Evolutionary conservation across 2,888 invertebrate genomes (phyloP), one percentile per base, ranked within the genome.

Genomic region (Caenorhabditis auriculariae): DNA sequence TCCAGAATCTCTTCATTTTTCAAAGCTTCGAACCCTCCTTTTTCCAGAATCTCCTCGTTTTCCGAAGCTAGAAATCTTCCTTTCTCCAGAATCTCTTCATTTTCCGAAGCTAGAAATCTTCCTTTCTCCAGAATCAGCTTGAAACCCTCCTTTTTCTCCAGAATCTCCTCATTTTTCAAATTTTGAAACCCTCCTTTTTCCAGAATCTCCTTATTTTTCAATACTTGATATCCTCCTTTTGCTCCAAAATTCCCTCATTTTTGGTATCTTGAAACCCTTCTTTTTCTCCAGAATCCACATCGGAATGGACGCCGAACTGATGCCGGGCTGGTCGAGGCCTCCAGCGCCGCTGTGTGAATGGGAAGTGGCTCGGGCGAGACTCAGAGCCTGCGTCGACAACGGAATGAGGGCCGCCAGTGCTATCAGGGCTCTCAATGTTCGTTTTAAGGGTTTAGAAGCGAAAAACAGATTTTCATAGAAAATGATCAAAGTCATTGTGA

Each of bases 321-420:
- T 50, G 7, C 27, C 50, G 4, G 58, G 66, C 28, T 67, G 65
- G 59, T 44, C 55, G 23, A 56, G 69, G 7, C 58, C 64, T 17
- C 47, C 66, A 2, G 60, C 61, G 2, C 64, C 72, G 0, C 15
- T 74, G 6, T 64, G 66, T 26, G 56, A 62, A n/a, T 74, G 74
- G 74, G 74, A 74, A 48, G 23, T 72, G 21, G 43, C 52, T 21
- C 46, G 70, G 37, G 60, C 65, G 12, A 50, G 59, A 12, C 57
- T 70, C 17, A 54, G 69, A 27, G 68, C 68, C 2, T 58, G 62
- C 9, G 59, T 72, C 15, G 72, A 72, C 48, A 66, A 68, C 28
- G 57, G 68, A 15, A 66, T 72, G 70, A 43, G 68, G n/a, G 56
- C 65, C 7, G 44, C 55, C 17, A 62, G 64, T 39, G 60, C 67